Conservation (phyloP, 92 coral and sea anemone species). For the Siderastrea siderea region DNA sequence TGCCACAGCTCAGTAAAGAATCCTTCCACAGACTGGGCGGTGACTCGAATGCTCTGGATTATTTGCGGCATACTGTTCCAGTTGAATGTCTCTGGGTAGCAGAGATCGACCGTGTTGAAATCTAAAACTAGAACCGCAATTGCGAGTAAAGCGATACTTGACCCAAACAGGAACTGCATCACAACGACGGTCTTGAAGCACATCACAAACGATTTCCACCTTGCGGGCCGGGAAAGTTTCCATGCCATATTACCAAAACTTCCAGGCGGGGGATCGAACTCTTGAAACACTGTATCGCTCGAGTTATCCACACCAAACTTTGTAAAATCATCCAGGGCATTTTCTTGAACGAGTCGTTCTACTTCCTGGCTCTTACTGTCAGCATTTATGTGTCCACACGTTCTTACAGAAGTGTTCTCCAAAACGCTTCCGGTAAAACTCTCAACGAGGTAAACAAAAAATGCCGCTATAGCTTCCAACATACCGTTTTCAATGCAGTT, state of each 20-base stretch:
- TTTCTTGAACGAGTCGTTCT: neutral
- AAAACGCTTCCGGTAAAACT: conserved; percentile 62
- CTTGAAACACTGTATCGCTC: conserved; percentile 72
- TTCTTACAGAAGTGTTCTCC: conserved; percentile 34
- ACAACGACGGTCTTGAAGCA: conserved; percentile 15
- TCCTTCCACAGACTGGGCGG: conserved; percentile 60
- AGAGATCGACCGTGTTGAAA: conserved; percentile 79
- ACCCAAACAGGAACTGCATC: conserved; percentile 29
- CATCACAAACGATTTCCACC: neutral
- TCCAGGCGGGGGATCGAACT: conserved; percentile 61
- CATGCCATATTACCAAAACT: conserved; percentile 66
- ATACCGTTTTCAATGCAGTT: neutral
- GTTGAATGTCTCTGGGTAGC: conserved; percentile 49
- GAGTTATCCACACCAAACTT: conserved; percentile 25
- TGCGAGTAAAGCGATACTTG: conserved; percentile 41
- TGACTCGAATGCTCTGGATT: conserved; percentile 72
- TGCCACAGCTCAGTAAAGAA: conserved; percentile 75
- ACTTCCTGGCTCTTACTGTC: neutral
- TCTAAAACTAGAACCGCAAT: conserved; percentile 67
- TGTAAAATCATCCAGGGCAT: conserved; percentile 41
- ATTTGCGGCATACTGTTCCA: conserved; percentile 57
- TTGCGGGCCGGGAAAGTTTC: conserved; percentile 60
- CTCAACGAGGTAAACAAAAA: conserved; percentile 50
- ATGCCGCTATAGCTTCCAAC: conserved; percentile 43
- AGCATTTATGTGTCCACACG: neutral